Evolutionary conservation across 2,113 vertebrate genomes (phyloP), one percentile per base, ranked within the genome.

Genomic region (Morphnarchus princeps): DNA sequence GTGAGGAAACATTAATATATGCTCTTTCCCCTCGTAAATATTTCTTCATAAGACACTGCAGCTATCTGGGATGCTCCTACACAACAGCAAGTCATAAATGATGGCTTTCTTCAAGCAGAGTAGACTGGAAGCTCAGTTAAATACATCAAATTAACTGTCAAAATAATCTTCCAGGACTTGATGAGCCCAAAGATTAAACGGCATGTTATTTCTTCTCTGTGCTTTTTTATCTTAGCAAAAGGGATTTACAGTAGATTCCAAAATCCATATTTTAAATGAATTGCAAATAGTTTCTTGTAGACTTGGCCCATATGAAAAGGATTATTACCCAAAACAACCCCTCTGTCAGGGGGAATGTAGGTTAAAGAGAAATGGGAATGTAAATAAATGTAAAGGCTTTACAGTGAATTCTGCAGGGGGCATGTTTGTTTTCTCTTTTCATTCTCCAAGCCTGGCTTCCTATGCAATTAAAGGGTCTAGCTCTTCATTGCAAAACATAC

Each of bases 111-210:
- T 94, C 74, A 78, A 94, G 88, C 82, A 59, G 80, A 36, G 22
- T 69, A 94, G 93, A 82, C 88, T 94, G 77, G 88, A 95, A 97
- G 87, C 96, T 96, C 73, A 20, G 89, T 93, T 97, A 97, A 97
- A 97, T 96, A 89, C 85, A 96, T 97, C 91, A 96, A 96, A 97
- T 97, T 97, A 97, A 93, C 97, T 98, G 97, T 97, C 96, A 97
- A 89, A 97, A 97, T 97, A 97, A 97, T 96, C 96, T 95, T 96
- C 34, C 90, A 96, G 93, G 87, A 90, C 66, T 49, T 92, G 96
- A 97, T 97, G 93, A 97, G 93, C 84, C 90, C 72, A 55, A 82
- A 97, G 97, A 97, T 97, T 97, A 97, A 97, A 90, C 47, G 21
- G 49, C 76, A 80, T 94, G 93, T 94, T 97, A 95, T 95, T 97